Evolutionary conservation across 2,797 vertebrate species (phyloP).

Genomic region (Ambastaia sidthimunki): DNA sequence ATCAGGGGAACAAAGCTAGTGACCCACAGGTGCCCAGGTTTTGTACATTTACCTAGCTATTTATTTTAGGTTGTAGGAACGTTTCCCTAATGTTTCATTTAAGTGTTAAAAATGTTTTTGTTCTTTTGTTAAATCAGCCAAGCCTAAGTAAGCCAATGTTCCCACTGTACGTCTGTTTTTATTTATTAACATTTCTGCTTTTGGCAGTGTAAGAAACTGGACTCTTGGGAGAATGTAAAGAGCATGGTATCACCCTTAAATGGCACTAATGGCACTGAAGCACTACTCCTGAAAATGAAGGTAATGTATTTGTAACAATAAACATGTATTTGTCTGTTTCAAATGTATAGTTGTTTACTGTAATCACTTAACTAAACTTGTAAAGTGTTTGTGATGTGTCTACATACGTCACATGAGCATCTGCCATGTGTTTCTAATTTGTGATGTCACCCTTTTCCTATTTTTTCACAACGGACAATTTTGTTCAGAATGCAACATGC

Average conservation of each 20-base stretch:
- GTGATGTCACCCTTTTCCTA: not conserved
- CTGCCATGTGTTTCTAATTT: not conserved
- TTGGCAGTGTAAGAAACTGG: slow-evolving; percentile 70
- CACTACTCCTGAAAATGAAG: slow-evolving; percentile 48
- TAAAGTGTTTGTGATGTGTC: not conserved
- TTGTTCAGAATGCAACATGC: not conserved
- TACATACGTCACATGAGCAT: not conserved
- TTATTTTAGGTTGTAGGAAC: too few species aligned
- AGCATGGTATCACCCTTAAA: slow-evolving; percentile 55
- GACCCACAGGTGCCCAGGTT: slow-evolving; percentile 56
- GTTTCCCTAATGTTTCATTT: too few species aligned
- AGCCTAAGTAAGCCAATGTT: not conserved
- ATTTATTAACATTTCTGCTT: slow-evolving; percentile 9
- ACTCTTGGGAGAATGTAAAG: slow-evolving; percentile 65
- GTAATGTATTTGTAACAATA: slow-evolving; percentile 54
- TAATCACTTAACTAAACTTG: not conserved
- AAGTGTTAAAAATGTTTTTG: too few species aligned
- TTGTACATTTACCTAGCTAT: not conserved
- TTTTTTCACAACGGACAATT: not conserved
- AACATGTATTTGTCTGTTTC: not conserved
- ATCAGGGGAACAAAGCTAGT: slow-evolving; percentile 61
- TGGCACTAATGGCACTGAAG: slow-evolving; percentile 52
- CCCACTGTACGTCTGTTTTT: not conserved
- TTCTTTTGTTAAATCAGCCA: not conserved
- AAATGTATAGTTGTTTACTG: not conserved